Evolutionary conservation across 2,797 vertebrate genomes (phyloP).

Genomic region (Lithobates sylvaticus): DNA sequence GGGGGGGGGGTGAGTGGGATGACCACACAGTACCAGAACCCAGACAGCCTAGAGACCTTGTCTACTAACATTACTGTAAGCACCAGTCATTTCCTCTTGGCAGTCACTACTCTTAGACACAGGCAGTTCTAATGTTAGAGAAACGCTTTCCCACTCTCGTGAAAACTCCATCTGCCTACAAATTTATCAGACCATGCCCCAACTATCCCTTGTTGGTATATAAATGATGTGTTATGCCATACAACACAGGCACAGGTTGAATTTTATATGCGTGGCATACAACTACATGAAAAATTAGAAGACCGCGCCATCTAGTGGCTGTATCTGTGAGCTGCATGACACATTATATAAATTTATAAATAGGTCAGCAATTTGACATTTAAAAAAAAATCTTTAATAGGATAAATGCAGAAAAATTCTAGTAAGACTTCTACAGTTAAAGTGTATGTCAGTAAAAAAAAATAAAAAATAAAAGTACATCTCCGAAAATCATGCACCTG

Average conservation of each 20-base stretch:
- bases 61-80: slow-evolving; percentile 42
- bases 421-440: too few relatives aligned
- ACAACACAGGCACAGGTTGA: not conserved
- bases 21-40: slow-evolving; percentile 13
- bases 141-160: not conserved
- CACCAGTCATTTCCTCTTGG: slow-evolving; percentile 59
- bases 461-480: too few relatives aligned
- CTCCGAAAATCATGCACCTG: too few relatives aligned
- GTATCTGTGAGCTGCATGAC: not conserved
- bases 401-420: too few relatives aligned
- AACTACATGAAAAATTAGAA: not conserved
- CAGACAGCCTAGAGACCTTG: slow-evolving; percentile 40
- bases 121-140: slow-evolving; percentile 28
- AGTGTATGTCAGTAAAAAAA: too few relatives aligned
- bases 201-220: not conserved
- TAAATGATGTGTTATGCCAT: too few relatives aligned
- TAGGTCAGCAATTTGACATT: too few relatives aligned
- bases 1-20: not conserved
- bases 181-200: not conserved
- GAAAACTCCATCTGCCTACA: slow-evolving; percentile 5
- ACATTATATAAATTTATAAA: too few relatives aligned
- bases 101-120: slow-evolving; percentile 25
- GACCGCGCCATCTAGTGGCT: slow-evolving; percentile 22
- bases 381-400: too few relatives aligned
- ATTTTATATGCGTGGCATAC: too few relatives aligned